These are phyloP conservation scores for Aphrocallistes beatrix DNA, from an alignment of 37 sponge, comb jelly and placozoan genomes.

Conservation along the genomic window DNA sequence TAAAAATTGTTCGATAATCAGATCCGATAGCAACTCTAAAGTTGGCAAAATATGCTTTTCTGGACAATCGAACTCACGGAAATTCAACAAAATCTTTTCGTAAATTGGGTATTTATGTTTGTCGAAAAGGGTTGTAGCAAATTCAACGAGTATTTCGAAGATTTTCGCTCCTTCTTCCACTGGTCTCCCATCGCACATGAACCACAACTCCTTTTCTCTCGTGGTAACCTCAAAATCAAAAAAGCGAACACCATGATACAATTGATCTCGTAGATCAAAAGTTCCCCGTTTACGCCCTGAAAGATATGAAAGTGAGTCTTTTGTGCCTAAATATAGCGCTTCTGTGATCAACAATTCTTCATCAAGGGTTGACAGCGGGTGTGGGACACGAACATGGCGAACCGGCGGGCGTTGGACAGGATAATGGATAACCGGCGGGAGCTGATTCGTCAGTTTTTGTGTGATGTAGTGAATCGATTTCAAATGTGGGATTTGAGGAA, in stretches of 20 bases:
- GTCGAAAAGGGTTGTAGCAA: background rate
- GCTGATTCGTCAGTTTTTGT: too few species aligned
- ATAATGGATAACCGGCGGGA: too few species aligned
- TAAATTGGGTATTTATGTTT: background rate
- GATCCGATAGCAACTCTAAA: background rate
- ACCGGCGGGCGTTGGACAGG: too few species aligned
- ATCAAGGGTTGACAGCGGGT: too few species aligned
- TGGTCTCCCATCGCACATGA: background rate
- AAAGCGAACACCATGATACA: background rate
- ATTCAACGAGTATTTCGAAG: background rate
- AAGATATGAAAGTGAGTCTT: background rate
- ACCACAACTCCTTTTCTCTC: background rate
- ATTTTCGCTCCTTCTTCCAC: background rate
- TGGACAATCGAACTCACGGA: background rate
- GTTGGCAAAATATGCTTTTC: background rate
- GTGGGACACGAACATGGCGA: too few species aligned
- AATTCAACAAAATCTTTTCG: background rate
- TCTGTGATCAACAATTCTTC: too few species aligned
- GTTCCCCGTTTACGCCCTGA: background rate
- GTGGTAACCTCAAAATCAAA: background rate
- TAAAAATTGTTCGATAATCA: background rate
- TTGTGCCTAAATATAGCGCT: constrained; percentile 4
- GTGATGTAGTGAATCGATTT: too few species aligned
- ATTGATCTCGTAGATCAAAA: background rate
- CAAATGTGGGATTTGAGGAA: too few species aligned